phyloP scores from a whole-genome alignment of 2,888 invertebrate species.

The Suillia variegata region DNA sequence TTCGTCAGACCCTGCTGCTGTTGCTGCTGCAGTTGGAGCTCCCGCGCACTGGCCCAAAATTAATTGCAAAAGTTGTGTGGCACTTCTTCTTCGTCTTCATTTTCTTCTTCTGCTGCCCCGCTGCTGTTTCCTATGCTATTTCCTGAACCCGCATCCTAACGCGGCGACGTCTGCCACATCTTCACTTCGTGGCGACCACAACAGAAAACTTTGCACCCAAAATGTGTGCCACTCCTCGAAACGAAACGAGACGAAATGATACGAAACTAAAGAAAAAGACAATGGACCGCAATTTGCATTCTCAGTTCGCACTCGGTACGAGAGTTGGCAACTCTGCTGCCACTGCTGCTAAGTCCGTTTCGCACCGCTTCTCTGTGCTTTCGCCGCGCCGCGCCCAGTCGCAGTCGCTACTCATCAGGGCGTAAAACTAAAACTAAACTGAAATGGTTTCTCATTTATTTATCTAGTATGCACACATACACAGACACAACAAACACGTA shows the following conservation, averaged over 20 bases:
- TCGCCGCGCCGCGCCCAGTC: neutral
- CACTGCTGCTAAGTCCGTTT: too few species aligned
- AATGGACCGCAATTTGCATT: conserved; percentile 6
- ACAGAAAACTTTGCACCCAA: conserved; percentile 1
- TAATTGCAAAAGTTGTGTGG: conserved; percentile 1
- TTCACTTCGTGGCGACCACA: neutral
- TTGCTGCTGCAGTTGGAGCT: too few species aligned
- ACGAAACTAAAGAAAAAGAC: too few species aligned
- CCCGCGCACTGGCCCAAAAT: neutral
- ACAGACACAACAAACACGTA: too few species aligned
- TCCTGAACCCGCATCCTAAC: too few species aligned
- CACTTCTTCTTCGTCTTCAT: neutral
- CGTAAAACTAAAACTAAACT: neutral
- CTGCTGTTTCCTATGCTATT: neutral
- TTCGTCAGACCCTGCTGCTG: too few species aligned
- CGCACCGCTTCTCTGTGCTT: neutral
- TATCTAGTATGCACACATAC: too few species aligned
- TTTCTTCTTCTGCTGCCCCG: neutral
- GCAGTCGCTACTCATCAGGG: neutral
- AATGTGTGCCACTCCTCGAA: conserved; percentile 1
- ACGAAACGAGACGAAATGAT: too few species aligned
- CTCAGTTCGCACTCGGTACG: neutral
- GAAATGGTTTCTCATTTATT: conserved; percentile 2
- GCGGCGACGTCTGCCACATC: neutral
- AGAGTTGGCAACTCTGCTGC: too few species aligned